Percentiles rank a stretch among this genome's conserved stretches.
phyloP scores from a whole-genome alignment of 1,140 invertebrate genomes.

The Sinonovacula constricta region DNA sequence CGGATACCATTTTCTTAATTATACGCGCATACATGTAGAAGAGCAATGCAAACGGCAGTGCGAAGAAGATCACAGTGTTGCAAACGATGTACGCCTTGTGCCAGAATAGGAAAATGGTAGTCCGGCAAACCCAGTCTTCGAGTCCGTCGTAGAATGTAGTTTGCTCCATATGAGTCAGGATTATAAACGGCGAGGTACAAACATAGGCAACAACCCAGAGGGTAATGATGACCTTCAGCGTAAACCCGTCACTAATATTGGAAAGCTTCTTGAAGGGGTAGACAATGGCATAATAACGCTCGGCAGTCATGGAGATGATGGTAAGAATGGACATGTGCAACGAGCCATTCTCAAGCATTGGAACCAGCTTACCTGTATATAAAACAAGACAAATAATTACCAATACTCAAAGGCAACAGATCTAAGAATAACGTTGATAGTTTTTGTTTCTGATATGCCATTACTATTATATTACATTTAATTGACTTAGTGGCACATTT shows the following conservation, averaged over 20 bases:
- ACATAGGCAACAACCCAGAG: background rate
- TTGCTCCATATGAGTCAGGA: background rate
- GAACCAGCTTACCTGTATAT: background rate
- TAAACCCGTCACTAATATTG: background rate
- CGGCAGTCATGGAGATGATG: background rate
- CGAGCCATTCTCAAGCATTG: background rate
- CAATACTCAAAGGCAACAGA: too few species aligned
- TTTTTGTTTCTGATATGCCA: too few species aligned
- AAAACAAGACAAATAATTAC: too few species aligned
- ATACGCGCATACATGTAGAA: background rate
- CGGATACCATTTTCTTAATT: too few species aligned
- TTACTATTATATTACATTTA: too few species aligned
- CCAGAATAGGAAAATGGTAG: background rate
- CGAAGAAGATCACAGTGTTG: background rate
- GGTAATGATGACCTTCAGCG: background rate
- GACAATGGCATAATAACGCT: background rate
- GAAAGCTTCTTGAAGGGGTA: background rate
- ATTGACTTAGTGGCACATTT: too few species aligned
- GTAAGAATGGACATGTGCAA: background rate
- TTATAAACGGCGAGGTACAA: background rate
- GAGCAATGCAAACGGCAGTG: background rate
- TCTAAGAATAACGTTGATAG: too few species aligned
- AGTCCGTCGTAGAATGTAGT: background rate
- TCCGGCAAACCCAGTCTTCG: background rate
- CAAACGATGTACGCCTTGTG: background rate